Percentiles rank a stretch among this genome's conserved stretches.
Evolutionary conservation across 2,888 invertebrate species (phyloP).

Genomic region (Urechis unicinctus): DNA sequence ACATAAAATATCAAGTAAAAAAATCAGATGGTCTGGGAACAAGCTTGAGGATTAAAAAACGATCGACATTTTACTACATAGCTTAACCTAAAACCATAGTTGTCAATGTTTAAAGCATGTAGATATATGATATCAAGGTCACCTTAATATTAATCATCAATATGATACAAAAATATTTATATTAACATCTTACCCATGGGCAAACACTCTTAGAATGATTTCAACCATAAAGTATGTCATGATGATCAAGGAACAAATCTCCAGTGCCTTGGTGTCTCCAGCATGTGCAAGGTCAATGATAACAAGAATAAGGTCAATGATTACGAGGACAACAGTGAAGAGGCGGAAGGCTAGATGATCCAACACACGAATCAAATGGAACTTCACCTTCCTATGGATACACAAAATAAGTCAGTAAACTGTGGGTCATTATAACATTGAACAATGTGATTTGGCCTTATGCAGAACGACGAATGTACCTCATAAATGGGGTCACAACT

Average conservation of each 20-base stretch:
- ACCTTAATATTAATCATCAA: no score
- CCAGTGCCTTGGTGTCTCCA: constrained; percentile 25
- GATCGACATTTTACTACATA: no score
- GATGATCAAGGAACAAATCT: constrained; percentile 46
- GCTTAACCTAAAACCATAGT: no score
- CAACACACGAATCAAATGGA: constrained; percentile 27
- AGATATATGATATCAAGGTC: no score
- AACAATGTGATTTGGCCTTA: background rate
- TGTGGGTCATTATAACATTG: background rate
- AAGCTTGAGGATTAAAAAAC: background rate
- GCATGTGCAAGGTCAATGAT: constrained; percentile 30
- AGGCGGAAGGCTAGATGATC: constrained; percentile 38
- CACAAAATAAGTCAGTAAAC: no score
- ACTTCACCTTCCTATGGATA: constrained; percentile 27
- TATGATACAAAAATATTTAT: constrained; percentile 1
- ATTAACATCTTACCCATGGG: constrained; percentile 41
- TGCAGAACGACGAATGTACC: background rate
- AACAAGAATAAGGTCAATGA: constrained; percentile 37
- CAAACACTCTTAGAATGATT: constrained; percentile 48
- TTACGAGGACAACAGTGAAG: constrained; percentile 36
- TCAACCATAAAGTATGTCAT: constrained; percentile 51
- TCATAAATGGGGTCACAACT: no score
- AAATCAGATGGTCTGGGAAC: background rate
- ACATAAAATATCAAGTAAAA: no score
- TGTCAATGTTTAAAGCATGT: no score